Base-by-base conservation (phyloP, 2,113 vertebrate species). In the Danionella cerebrum region DNA sequence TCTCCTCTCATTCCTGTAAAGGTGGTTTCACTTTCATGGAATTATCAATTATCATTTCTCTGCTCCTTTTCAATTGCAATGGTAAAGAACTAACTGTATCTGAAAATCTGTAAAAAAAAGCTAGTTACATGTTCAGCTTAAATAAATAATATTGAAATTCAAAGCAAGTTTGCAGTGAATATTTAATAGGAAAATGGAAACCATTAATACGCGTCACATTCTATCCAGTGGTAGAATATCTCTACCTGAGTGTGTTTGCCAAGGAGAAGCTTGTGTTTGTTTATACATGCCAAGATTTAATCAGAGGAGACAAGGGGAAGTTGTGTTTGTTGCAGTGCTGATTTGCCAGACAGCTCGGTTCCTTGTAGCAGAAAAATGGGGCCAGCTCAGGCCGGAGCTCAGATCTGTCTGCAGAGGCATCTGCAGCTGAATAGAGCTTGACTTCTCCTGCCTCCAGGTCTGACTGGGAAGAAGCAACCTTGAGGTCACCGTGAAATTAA, bases 331-430 rank as follows among this genome's bases (percentile, higher is more conserved):
- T 31, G 18, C 25, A 10, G 29, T 48, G 65, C 11, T 68, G 44
- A 58, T 58, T 52, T 68, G 27, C 29, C 52, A 58, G 65, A 68
- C 65, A 58, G 53, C 65, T 67, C 52, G 16, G 51, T 24, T 45
- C 65, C 41, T 42, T 44, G 19, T 29, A 57, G 53, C 65, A 27
- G 33, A 10, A 14, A 68, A 48, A 36, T 19, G 9, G 53, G 65
- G 19, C 29, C 65, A 47, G 7, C 38, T 67, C 5, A 9, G 65
- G 27, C 38, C 5, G 2, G 2, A 44, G 38, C 50, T 31, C 25
- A 42, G 64, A 66, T 42, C 16, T 66, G 63, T 65, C 45, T 36
- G 3, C 14, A 52, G 22, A 24, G 44, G 24, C 35, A 24, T n/a
- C 16, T 29, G 38, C 27, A 42, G 36, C 38, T 8, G 48, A 33